These are phyloP conservation scores for Drosophila parvula DNA, from an alignment of 1,140 invertebrate genomes.

Conservation along the genomic window DNA sequence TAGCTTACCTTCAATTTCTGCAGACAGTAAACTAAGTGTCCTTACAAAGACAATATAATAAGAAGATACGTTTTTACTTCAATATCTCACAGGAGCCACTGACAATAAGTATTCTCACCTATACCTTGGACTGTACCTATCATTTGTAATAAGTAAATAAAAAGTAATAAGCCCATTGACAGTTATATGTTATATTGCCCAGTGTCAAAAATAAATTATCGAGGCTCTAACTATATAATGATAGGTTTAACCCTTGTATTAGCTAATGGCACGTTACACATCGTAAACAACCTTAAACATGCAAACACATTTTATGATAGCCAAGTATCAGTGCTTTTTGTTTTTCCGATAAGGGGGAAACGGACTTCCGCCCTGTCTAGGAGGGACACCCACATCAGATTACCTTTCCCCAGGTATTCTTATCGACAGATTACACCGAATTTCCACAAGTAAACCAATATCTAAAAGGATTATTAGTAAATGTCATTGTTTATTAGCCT, in stretches of 20 bases:
- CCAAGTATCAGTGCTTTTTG: background rate
- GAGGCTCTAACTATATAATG: background rate
- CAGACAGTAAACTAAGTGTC: background rate
- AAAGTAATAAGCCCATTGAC: background rate
- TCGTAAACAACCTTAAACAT: background rate
- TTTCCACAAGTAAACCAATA: background rate
- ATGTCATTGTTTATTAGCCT: background rate
- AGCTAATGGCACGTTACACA: background rate
- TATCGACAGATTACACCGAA: background rate
- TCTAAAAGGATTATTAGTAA: background rate
- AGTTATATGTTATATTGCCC: background rate
- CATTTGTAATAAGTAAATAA: background rate
- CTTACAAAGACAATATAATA: background rate
- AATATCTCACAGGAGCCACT: background rate
- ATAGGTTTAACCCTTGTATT: background rate
- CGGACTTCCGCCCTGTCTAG: background rate
- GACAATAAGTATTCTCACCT: background rate
- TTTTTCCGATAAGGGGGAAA: background rate
- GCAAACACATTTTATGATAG: background rate
- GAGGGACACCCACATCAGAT: background rate
- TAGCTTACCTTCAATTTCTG: background rate
- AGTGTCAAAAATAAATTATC: background rate
- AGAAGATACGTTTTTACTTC: background rate
- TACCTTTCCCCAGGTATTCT: background rate
- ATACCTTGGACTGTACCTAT: background rate